Evolutionary conservation across 1,140 invertebrate species (phyloP).

Genomic region (Drosophila quadrilineata): DNA sequence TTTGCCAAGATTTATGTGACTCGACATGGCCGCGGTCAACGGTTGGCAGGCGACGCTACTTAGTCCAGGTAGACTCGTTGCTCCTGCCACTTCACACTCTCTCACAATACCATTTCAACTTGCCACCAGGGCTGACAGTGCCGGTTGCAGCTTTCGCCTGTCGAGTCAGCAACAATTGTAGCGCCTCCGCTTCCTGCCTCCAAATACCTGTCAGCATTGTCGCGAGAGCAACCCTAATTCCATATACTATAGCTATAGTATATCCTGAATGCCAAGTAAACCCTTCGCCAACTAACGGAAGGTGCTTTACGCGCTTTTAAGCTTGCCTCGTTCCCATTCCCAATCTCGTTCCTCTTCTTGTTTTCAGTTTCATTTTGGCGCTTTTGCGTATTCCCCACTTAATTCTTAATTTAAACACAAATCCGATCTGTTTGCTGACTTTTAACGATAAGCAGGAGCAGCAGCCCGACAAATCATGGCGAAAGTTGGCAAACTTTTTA

Average conservation of each 20-base stretch:
- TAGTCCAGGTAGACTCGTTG: constrained; percentile 45
- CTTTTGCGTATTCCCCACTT: constrained; percentile 50
- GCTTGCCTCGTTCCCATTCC: constrained; percentile 17
- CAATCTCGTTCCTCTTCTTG: constrained; percentile 11
- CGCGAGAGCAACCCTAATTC: constrained; percentile 31
- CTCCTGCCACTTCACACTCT: neutral
- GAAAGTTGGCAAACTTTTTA: constrained; percentile 50
- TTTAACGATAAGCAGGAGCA: constrained; percentile 62
- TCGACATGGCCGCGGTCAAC: constrained; percentile 56
- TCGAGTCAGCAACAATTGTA: constrained; percentile 54
- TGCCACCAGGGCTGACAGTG: neutral
- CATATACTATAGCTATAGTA: no score
- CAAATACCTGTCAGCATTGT: constrained; percentile 71
- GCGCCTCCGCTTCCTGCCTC: constrained; percentile 11
- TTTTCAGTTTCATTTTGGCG: constrained; percentile 45
- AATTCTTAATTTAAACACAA: constrained; percentile 74
- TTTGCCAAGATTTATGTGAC: constrained; percentile 66
- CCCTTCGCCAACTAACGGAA: constrained; percentile 23
- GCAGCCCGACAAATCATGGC: constrained; percentile 64
- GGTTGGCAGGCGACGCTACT: constrained; percentile 53
- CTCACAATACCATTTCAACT: neutral
- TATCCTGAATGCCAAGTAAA: no score
- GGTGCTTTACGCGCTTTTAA: constrained; percentile 44
- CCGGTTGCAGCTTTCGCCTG: constrained; percentile 36
- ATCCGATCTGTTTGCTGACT: constrained; percentile 70